A percentile compares a stretch with the other conserved stretches of the same genome.
These are phyloP conservation scores for Aegypius monachus DNA, from an alignment of 2,113 vertebrate species.

Conservation along the genomic window DNA sequence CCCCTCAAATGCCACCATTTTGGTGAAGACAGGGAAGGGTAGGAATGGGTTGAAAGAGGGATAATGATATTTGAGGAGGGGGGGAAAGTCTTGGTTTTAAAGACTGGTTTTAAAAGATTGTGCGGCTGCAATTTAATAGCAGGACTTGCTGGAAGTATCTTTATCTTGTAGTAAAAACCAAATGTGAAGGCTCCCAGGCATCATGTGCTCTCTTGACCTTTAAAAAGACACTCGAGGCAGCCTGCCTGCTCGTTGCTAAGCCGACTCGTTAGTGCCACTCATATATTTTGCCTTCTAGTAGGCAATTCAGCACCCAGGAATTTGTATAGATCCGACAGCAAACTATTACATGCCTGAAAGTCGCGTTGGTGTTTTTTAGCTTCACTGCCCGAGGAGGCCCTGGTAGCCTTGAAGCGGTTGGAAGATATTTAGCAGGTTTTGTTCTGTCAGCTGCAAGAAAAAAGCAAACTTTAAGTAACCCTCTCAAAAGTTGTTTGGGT, in stretches of 20 bases:
- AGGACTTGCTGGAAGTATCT: not conserved
- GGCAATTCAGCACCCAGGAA: not conserved
- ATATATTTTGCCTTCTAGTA: conserved; percentile 20
- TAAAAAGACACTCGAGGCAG: not conserved
- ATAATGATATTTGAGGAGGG: not conserved
- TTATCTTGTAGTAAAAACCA: not conserved
- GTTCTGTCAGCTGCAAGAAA: not conserved
- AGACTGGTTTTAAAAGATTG: not conserved
- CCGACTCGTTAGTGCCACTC: not conserved
- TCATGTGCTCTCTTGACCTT: conserved; percentile 25
- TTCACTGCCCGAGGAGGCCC: not conserved
- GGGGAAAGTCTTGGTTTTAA: not conserved
- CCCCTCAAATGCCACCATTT: not conserved
- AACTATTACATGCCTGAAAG: not conserved
- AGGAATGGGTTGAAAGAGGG: not conserved
- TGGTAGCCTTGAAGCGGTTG: fast-evolving
- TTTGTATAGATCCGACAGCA: not conserved
- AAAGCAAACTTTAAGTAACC: not conserved
- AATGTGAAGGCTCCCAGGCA: not conserved
- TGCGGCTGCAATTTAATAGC: not conserved
- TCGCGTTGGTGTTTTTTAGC: not conserved
- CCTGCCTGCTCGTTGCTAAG: not conserved
- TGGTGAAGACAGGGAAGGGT: not conserved
- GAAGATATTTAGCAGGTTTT: not conserved
- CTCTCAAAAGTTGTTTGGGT: not conserved